These are phyloP conservation scores for Syngnathus acus DNA, from an alignment of 2,797 vertebrate genomes.

Conservation along the genomic window DNA sequence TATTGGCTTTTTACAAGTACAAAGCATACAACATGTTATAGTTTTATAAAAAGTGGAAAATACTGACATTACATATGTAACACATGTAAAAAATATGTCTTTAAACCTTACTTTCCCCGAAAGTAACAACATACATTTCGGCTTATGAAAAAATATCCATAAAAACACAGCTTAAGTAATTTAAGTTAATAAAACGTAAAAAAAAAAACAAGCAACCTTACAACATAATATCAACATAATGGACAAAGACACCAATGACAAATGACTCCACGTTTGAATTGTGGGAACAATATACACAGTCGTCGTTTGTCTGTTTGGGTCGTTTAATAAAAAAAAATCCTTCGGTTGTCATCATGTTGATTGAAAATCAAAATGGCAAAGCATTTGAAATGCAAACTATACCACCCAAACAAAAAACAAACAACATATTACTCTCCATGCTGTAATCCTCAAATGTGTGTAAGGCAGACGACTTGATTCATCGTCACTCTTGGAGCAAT, in stretches of 20 bases:
- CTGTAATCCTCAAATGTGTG: conserved; percentile 70
- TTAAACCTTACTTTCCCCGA: conserved; percentile 96
- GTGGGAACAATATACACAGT: conserved; percentile 61
- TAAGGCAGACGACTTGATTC: conserved; percentile 61
- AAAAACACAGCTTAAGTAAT: conserved; percentile 91
- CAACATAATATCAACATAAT: conserved; percentile 63
- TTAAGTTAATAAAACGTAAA: conserved; percentile 88
- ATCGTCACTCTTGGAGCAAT: conserved; percentile 56
- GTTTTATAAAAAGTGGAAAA: conserved; percentile 99
- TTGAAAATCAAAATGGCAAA: conserved; percentile 39
- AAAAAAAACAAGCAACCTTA: conserved; percentile 73
- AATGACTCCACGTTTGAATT: conserved; percentile 64
- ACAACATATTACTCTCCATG: conserved; percentile 15
- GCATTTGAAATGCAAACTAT: neutral
- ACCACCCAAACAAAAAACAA: conserved; percentile 23
- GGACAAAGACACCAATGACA: conserved; percentile 54
- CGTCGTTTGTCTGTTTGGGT: conserved; percentile 54
- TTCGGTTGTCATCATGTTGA: conserved; percentile 56
- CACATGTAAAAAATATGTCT: conserved; percentile 97
- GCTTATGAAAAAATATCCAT: conserved; percentile 94
- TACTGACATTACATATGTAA: conserved; percentile 98
- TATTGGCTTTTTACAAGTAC: conserved; percentile 99
- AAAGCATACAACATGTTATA: conserved; percentile 99
- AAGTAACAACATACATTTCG: conserved; percentile 95
- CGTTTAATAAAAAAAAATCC: conserved; percentile 44